phyloP scores from a whole-genome alignment of 1,140 invertebrate genomes.

The Drosophila neocordata region DNA sequence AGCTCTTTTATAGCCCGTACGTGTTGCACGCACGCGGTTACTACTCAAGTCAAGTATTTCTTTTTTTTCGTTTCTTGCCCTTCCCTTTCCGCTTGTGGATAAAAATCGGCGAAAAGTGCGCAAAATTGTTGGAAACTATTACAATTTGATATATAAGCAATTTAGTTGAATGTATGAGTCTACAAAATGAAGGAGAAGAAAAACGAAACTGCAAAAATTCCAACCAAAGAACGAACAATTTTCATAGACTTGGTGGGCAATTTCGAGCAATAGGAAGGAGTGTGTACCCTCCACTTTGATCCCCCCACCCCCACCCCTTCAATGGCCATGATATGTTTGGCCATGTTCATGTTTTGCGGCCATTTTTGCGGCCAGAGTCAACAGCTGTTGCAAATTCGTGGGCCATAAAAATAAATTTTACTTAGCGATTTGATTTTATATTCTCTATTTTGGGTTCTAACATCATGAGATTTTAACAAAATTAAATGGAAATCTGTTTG shows the following conservation, averaged over 20 bases:
- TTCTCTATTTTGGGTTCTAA: conserved; percentile 25
- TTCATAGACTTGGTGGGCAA: conserved; percentile 15
- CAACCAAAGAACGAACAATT: conserved; percentile 28
- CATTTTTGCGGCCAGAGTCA: conserved; percentile 47
- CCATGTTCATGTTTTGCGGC: conserved; percentile 50
- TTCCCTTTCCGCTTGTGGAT: neutral
- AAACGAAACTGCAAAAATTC: conserved; percentile 24
- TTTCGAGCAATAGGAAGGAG: neutral
- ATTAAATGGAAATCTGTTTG: conserved; percentile 40
- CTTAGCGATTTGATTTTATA: conserved; percentile 53
- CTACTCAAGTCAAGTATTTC: conserved; percentile 20
- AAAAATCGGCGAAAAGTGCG: conserved; percentile 54
- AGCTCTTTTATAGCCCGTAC: conserved; percentile 49
- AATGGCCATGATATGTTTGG: neutral
- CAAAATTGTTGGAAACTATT: conserved; percentile 62
- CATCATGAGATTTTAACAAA: conserved; percentile 53
- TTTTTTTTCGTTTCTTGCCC: neutral
- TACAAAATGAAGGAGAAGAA: neutral
- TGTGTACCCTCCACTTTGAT: neutral
- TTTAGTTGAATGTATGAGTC: conserved; percentile 54
- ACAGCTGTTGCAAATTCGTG: conserved; percentile 58
- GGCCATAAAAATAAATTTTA: conserved; percentile 63
- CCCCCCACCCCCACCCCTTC: neutral
- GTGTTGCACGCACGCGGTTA: conserved; percentile 53
- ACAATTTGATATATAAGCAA: conserved; percentile 65